Evolutionary conservation across 2,797 vertebrate species (phyloP).

Genomic region (Cryptoblepharus egeriae): DNA sequence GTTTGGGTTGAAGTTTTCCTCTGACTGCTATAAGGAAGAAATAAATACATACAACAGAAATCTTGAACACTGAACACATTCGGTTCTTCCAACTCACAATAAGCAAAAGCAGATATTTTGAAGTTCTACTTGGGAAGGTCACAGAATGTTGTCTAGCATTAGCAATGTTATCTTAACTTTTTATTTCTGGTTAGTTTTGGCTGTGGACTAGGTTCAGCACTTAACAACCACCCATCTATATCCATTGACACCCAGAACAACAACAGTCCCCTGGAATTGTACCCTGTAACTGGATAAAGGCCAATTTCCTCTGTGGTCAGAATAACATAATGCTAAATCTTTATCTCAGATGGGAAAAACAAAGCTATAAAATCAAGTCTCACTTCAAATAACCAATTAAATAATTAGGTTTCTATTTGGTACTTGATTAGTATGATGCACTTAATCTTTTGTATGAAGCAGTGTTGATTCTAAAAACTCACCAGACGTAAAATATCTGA

Average conservation of each 20-base stretch:
- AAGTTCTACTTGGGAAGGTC: slow-evolving; percentile 34
- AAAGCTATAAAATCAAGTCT: neutral
- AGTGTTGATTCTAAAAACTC: slow-evolving; percentile 20
- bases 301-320: slow-evolving; percentile 45
- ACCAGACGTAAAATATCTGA: slow-evolving; percentile 45
- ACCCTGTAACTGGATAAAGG: slow-evolving; percentile 58
- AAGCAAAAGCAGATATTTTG: slow-evolving; percentile 6
- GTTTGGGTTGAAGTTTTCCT: slow-evolving; percentile 98
- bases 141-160: slow-evolving; percentile 51
- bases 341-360: neutral
- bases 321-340: slow-evolving; percentile 56
- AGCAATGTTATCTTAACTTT: slow-evolving; percentile 44
- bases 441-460: no score
- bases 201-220: slow-evolving; percentile 55
- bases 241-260: slow-evolving; percentile 51
- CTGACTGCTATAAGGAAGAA: slow-evolving; percentile 85
- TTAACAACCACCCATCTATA: slow-evolving; percentile 54
- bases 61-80: slow-evolving; percentile 43
- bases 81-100: neutral
- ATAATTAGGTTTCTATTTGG: slow-evolving; percentile 44
- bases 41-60: slow-evolving; percentile 66
- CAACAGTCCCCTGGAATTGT: slow-evolving; percentile 57
- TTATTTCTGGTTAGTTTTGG: slow-evolving; percentile 64
- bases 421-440: slow-evolving; percentile 39
- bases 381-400: slow-evolving; percentile 45